phyloP scores from a whole-genome alignment of 2,113 vertebrate species.

The Larimichthys polyactis region DNA sequence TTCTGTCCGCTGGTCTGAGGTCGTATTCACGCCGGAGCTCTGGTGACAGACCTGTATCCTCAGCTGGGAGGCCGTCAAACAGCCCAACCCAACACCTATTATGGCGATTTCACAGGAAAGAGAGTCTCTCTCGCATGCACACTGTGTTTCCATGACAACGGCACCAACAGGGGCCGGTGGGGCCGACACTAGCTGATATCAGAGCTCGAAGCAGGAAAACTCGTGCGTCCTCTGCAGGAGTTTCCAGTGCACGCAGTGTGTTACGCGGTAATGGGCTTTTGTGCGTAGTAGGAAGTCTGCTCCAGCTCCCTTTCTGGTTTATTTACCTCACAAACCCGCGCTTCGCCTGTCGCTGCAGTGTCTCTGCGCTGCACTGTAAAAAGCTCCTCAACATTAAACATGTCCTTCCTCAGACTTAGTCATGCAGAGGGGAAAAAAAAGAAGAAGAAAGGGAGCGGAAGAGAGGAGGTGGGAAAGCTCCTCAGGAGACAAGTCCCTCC shows the following conservation, averaged over 20 bases:
- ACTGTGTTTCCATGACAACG: slow-evolving; percentile 73
- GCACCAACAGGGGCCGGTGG: slow-evolving; percentile 52
- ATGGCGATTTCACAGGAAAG: slow-evolving; percentile 24
- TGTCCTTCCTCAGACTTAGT: slow-evolving; percentile 37
- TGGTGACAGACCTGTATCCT: slow-evolving; percentile 1
- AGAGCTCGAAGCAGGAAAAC: slow-evolving; percentile 26
- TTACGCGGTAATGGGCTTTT: not conserved
- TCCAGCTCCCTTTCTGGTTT: not conserved
- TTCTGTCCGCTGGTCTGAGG: not conserved
- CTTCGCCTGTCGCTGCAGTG: slow-evolving; percentile 38
- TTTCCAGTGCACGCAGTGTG: slow-evolving; percentile 20
- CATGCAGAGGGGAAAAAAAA: slow-evolving; percentile 24
- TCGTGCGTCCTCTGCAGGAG: not conserved
- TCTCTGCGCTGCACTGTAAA: slow-evolving; percentile 5
- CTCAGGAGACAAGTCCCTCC: slow-evolving; percentile 65
- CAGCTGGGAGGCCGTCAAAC: not conserved
- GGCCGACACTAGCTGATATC: slow-evolving; percentile 22
- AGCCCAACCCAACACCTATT: slow-evolving; percentile 24
- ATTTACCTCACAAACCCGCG: not conserved
- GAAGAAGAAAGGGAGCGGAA: not conserved
- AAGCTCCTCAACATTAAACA: slow-evolving; percentile 44
- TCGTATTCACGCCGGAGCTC: slow-evolving; percentile 1
- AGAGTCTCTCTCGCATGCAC: slow-evolving; percentile 11
- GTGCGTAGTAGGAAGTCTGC: slow-evolving; percentile 2
- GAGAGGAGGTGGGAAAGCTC: slow-evolving; percentile 50